Evolutionary conservation across 2,888 invertebrate species (phyloP), one percentile per base, ranked within the genome.

Genomic region (Pyrrhosoma nymphula): DNA sequence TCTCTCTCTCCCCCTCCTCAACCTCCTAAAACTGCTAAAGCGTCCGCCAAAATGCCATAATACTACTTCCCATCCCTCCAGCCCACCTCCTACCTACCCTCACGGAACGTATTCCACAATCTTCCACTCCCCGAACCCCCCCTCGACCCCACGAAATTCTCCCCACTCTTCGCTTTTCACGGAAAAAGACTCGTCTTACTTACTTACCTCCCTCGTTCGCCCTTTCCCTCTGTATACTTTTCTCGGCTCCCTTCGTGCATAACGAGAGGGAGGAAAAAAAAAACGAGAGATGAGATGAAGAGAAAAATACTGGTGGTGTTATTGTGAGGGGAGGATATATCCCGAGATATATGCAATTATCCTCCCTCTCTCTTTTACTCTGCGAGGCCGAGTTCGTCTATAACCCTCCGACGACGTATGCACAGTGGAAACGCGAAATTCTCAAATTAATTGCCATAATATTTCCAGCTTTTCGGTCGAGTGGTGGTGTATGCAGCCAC

Each of bases 401-500:
- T 47, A 56, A 23, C n/a, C 6, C 56, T 55, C 47, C n/a, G 16
- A 26, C 69, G 60, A 91, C 63, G 91, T 20, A 60, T 20, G 60
- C 20, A 35, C 63, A n/a, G 39, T 69, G 93, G 55, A 69, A 69
- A 39, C 39, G 93, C 14, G 93, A 69, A 69, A 75, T 93, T 69
- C 69, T 93, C 35, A 93, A 93, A 93, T 93, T 69, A 93, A 93
- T 93, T 93, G 93, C 75, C 69, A 47, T 93, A 69, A 93, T 63
- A 93, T 69, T 93, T 93, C 69, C 55, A 47, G 75, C 63, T 47
- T 93, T 69, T 75, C 93, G 93, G 93, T 93, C 69, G 75, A 93
- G 93, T 69, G 93, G 69, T 69, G 47, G 63, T 47, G 82, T 14
- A 82, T 82, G 82, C 35, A 82, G 82, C 35, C 69, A 60, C 60